Evolutionary conservation across 37 sponge, comb jelly and placozoan genomes (phyloP), one percentile per base, ranked within the genome.

Genomic region (Lycopodina hypogea): DNA sequence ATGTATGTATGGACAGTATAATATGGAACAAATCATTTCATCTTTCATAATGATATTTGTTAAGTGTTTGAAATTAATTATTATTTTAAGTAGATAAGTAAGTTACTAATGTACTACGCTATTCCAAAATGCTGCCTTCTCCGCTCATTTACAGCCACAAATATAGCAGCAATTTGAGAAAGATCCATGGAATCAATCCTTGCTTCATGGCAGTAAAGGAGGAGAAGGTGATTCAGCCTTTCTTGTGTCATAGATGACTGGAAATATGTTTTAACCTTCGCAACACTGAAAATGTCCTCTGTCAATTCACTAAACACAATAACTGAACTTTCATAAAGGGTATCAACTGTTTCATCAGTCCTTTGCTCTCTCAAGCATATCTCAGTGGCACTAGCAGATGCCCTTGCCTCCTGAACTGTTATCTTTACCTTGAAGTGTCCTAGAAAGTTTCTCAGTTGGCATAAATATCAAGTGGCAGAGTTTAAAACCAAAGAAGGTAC

Each of bases 401-500:
- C 28, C 42, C 33, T 50, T 41, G 72, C 81, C 35, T 89, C 81
- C 72, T 83, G 80, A 15, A 72, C 48, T 42, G 58, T 64, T 83
- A 71, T 88, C 52, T 70, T 77, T 79, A 29, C 59, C 45, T 61
- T 89, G 85, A 26, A 85, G 53, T 15, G 75, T 69, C 28, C 22
- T 69, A 70, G 86, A 86, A 8, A 81, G 74, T 65, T 87, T 71
- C 56, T 87, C 92, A 38, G 88, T 42, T 18, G 74, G 74, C 36
- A 81, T 56, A 45, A 91, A 91, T 24, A 83, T n/a, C 32, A 81
- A 53, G 55, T 69, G 36, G 32, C 74, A 72, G 18, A 91, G 81
- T 60, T 91, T 87, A 22, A 93, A 66, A 0, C 94, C 90, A 85
- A 83, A 93, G 69, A 39, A 86, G 23, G 84, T 85, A 23, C 42